Evolutionary conservation across 1,140 invertebrate genomes (phyloP), one percentile per base, ranked within the genome.

Genomic region (Heliothis virescens): DNA sequence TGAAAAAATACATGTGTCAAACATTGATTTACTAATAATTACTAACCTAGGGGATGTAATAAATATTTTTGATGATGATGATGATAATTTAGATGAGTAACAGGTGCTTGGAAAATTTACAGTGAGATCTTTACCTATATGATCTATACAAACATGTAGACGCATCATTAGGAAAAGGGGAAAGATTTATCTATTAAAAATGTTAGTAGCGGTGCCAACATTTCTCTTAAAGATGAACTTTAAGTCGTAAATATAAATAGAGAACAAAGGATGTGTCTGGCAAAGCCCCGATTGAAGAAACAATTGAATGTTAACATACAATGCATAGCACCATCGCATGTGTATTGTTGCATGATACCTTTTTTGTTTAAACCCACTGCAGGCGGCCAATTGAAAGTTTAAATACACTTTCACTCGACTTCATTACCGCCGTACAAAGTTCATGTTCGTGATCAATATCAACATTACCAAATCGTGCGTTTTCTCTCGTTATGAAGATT

Each of bases 331-430:
- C 3, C 9, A 7, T 60, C n/a, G 26, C 55, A 74, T 74, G 72
- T 73, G 62, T 21, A 48, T 59, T 41, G 34, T 74, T 60, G 55
- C 34, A 41, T 50, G 55, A 74, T 48, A 74, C 72, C 26, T 74
- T 75, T 69, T 75, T 62, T 75, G 59, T 75, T 63, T 29, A 63
- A 63, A 63, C 57, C 41, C 12, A 26, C 41, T n/a, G 48, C 48
- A 65, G 34, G 34, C 65, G 21, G 47, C 18, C 48, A 50, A 62
- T 75, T 50, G 73, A 75, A 75, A 75, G 73, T 75, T 63, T 47
- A 75, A 52, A 52, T 63, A 75, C 73, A 75, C 73, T 75, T 75
- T 75, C 73, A 63, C 73, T 18, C 57, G 59, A 50, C 16, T 75
- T 75, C 48, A 60, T 63, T 62, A 63, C 73, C 47, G 59, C 15